A percentile compares a stretch with the other conserved stretches of the same genome.
Evolutionary conservation across 2,797 vertebrate genomes (phyloP).

Genomic region (Trachurus trachurus): DNA sequence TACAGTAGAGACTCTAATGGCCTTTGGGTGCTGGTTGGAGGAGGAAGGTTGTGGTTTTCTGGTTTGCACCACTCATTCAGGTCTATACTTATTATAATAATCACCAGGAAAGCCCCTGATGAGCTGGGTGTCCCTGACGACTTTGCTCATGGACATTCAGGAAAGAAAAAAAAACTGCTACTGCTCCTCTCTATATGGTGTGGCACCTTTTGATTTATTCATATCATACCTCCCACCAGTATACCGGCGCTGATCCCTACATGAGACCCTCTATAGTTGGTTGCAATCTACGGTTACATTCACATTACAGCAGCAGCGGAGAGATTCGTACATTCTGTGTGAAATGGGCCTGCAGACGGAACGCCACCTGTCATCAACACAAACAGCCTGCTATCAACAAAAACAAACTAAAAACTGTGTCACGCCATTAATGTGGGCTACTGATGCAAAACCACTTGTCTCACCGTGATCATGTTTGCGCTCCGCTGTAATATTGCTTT

Average conservation of each 20-base stretch:
- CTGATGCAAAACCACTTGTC: slow-evolving; percentile 78
- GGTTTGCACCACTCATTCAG: slow-evolving; percentile 52
- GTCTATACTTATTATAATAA: slow-evolving; percentile 63
- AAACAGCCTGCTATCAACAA: slow-evolving; percentile 71
- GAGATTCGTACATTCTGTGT: slow-evolving; percentile 60
- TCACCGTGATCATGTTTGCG: slow-evolving; percentile 72
- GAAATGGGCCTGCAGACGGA: slow-evolving; percentile 67
- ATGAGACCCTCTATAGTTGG: slow-evolving; percentile 49
- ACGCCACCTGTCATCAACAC: slow-evolving; percentile 76
- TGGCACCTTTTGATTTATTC: slow-evolving; percentile 75
- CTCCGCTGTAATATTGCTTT: slow-evolving; percentile 72
- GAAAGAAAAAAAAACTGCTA: slow-evolving; percentile 4
- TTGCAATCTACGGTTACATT: slow-evolving; percentile 48
- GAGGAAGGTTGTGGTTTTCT: slow-evolving; percentile 52
- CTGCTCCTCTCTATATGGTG: slow-evolving; percentile 40
- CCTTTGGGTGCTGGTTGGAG: slow-evolving; percentile 44
- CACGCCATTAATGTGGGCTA: slow-evolving; percentile 73
- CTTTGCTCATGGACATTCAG: slow-evolving; percentile 41
- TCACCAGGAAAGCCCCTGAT: slow-evolving; percentile 53
- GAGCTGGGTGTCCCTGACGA: slow-evolving; percentile 51
- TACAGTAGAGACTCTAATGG: slow-evolving; percentile 30
- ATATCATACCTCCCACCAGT: slow-evolving; percentile 54
- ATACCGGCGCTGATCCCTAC: slow-evolving; percentile 49
- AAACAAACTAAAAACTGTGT: slow-evolving; percentile 80
- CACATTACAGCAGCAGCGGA: slow-evolving; percentile 53